A percentile compares a stretch with the other conserved stretches of the same genome.
These are phyloP conservation scores for Prionailurus bengalensis DNA, from an alignment of 2,113 vertebrate genomes.

Conservation along the genomic window DNA sequence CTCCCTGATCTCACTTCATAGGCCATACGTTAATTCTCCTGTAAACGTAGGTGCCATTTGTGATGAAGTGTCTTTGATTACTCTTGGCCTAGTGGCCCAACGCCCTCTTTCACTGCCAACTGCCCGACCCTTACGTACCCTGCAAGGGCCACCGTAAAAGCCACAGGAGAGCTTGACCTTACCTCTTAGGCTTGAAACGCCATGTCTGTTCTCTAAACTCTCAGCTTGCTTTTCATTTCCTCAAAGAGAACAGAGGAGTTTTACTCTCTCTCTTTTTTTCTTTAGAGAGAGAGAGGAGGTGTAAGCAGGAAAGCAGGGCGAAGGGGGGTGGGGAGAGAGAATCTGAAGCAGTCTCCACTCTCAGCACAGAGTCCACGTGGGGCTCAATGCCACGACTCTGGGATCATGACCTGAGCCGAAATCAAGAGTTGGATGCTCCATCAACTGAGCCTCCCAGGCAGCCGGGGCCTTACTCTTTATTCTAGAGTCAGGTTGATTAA, in stretches of 20 bases:
- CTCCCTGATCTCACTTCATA: not conserved
- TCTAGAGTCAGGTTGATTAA: not conserved
- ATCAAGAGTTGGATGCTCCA: too few relatives aligned
- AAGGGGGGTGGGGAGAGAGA: too few relatives aligned
- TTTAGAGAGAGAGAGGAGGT: too few relatives aligned
- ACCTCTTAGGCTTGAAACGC: not conserved
- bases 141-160: too few relatives aligned
- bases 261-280: not conserved
- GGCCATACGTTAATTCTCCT: not conserved
- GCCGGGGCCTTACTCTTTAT: not conserved
- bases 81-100: accelerated
- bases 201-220: not conserved
- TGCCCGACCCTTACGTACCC: not conserved
- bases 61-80: not conserved
- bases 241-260: not conserved
- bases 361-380: too few relatives aligned
- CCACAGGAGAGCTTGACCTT: not conserved
- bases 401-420: too few relatives aligned
- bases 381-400: too few relatives aligned
- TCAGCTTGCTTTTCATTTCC: too few relatives aligned
- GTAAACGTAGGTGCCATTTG: not conserved
- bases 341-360: too few relatives aligned
- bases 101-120: too few relatives aligned
- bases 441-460: too few relatives aligned
- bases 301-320: too few relatives aligned